Percentiles rank a stretch among this genome's conserved stretches.
These are phyloP conservation scores for Leptocoma aspasia DNA, from an alignment of 2,113 vertebrate genomes.

Conservation along the genomic window DNA sequence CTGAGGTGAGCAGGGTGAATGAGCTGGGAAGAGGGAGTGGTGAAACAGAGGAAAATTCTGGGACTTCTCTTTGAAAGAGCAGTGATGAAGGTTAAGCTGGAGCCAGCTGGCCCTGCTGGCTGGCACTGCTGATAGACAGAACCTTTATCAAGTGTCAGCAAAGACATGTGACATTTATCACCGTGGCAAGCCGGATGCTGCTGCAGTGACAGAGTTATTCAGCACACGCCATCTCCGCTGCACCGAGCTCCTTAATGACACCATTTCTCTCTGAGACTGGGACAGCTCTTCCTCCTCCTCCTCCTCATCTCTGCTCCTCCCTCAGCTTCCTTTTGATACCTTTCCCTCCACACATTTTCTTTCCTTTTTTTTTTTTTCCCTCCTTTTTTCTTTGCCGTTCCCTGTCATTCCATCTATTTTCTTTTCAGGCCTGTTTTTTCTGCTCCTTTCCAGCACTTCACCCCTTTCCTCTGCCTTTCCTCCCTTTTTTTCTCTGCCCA, in stretches of 20 bases:
- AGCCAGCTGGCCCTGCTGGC: not conserved
- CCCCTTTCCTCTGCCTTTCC: not conserved
- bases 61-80: not conserved
- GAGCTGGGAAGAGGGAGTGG: not conserved
- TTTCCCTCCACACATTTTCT: not conserved
- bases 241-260: slow-evolving; percentile 34
- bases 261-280: not conserved
- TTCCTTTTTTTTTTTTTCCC: accelerated
- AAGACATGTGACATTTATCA: slow-evolving; percentile 71
- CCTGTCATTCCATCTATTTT: not conserved
- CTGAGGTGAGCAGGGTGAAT: not conserved
- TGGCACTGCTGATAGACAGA: slow-evolving; percentile 15
- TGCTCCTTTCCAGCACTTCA: not conserved
- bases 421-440: no score
- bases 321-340: not conserved
- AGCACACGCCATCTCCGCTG: slow-evolving; percentile 40
- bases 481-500: not conserved
- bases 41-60: not conserved
- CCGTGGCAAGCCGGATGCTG: not conserved
- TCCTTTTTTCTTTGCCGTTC: not conserved
- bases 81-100: slow-evolving; percentile 23
- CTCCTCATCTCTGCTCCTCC: not conserved
- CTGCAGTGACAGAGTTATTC: slow-evolving; percentile 57
- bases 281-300: not conserved
- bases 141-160: slow-evolving; percentile 72